These are phyloP conservation scores for Dexiosoma caninum DNA, from an alignment of 2,888 invertebrate species.

Conservation along the genomic window DNA sequence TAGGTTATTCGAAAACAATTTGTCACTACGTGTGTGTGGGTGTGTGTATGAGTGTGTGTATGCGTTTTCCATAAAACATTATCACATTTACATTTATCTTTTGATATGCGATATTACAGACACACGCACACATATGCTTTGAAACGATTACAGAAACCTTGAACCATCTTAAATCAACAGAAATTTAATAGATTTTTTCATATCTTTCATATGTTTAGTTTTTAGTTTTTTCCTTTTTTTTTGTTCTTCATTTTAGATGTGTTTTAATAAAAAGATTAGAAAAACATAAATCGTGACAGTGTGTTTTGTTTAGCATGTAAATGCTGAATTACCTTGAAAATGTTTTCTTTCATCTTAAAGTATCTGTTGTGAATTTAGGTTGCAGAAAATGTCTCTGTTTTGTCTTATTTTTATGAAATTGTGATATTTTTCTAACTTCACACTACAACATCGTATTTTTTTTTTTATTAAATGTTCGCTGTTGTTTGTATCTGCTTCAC, in stretches of 20 bases:
- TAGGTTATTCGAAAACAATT: conserved; percentile 61
- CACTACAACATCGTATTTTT: background rate
- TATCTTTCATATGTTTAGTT: conserved; percentile 14
- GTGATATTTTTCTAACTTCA: background rate
- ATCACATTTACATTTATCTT: no score
- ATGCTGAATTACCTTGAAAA: conserved; percentile 51
- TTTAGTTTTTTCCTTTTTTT: background rate
- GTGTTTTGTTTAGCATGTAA: conserved; percentile 9
- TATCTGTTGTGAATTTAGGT: conserved; percentile 26
- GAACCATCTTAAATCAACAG: conserved; percentile 61
- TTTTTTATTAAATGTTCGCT: no score
- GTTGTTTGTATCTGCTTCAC: no score
- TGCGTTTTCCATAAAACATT: background rate
- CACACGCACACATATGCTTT: background rate
- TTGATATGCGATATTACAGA: no score
- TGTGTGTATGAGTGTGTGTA: background rate
- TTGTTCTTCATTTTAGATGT: background rate
- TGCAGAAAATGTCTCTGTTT: background rate
- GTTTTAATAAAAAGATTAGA: conserved; percentile 17
- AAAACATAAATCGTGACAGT: conserved; percentile 43
- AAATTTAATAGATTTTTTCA: conserved; percentile 57
- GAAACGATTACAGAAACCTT: conserved; percentile 44
- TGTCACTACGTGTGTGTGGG: conserved; percentile 34
- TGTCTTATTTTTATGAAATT: background rate
- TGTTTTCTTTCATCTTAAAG: conserved; percentile 6